Percentiles rank a stretch among this genome's conserved stretches.
phyloP scores from a whole-genome alignment of 35 echinoderm and acorn worm species.

The Ptychodera flava region DNA sequence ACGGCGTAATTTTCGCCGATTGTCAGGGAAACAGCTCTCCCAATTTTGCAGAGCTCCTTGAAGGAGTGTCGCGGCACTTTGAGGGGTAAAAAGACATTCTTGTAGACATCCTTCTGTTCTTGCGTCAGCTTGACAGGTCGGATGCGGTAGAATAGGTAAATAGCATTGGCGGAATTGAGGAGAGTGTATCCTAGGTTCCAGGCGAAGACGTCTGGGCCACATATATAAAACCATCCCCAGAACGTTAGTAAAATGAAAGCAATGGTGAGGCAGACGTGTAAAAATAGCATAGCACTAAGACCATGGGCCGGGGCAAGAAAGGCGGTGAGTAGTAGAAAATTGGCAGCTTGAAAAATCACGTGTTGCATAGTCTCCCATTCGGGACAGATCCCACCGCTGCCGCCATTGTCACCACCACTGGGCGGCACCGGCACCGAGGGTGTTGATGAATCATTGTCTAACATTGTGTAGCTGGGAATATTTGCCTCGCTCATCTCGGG shows the following conservation, averaged over 20 bases:
- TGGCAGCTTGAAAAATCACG: background rate
- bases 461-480: background rate
- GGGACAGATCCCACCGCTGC: background rate
- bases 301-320: background rate
- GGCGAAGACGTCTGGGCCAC: conserved; percentile 69
- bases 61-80: conserved; percentile 47
- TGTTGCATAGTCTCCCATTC: conserved; percentile 4
- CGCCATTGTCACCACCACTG: no score
- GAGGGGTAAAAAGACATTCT: conserved; percentile 75
- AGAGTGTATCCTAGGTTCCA: conserved; percentile 63
- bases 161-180: conserved; percentile 50
- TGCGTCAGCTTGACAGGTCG: conserved; percentile 57
- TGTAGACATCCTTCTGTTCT: conserved; percentile 74
- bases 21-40: conserved; percentile 74
- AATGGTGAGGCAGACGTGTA: conserved; percentile 12
- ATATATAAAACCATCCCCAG: conserved; percentile 67
- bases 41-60: conserved; percentile 46
- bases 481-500: background rate
- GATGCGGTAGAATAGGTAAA: conserved; percentile 39
- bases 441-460: background rate
- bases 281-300: background rate
- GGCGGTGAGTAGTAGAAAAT: background rate
- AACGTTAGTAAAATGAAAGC: conserved; percentile 20
- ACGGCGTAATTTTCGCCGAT: conserved; percentile 93
- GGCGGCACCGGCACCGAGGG: no score